Base-by-base conservation (phyloP, 2,113 vertebrate species). In the Odocoileus virginianus region DNA sequence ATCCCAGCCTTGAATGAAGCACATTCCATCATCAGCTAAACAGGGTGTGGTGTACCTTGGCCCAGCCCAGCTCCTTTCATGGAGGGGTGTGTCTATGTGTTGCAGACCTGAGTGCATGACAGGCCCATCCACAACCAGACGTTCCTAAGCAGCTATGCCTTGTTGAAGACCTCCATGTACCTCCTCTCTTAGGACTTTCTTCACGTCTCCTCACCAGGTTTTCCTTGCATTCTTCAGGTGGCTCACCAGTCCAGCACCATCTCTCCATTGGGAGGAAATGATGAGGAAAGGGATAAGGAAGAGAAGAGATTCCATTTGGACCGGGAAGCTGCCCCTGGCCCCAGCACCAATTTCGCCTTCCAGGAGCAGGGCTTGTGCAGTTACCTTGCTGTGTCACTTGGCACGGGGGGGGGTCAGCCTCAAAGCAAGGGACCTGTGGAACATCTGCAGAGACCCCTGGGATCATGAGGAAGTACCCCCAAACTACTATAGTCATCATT, bases 21-120 rank as follows among this genome's bases (percentile, higher is more conserved):
- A 97, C 97, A 96, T 98, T 97, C 96, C 95, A 40, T 1, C 55
- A 82, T 45, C 82, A 89, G 40, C 60, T 88, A 86, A 87, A 87
- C 78, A 94, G 93, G 97, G 96, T 91, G 97, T 36, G 95, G 88
- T 17, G 43, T 19, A 16, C 12, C 27, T 3, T 78, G 67, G 86
- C 86, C 87, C 54, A 14, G 55, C 78, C 82, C 76, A 21, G 84
- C 55, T 90, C 55, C 78, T 40, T 21, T 50, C 57, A n/a, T 2
- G 0, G 82, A 58, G 86, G 47, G n/a, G 28, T 40, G 57, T 30
- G 57, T 30, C 16, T 43, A 3, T 28, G 57, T 82, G 33, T 28
- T 36, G 43, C 23, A 96, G 30, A 54, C 7, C 3, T 36, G 40
- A 55, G 28, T 6, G 1, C 13, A 28, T 36, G 17, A 10, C 36